Conservation (phyloP, 2,888 invertebrate species). For the Leucoptera coffeella region DNA sequence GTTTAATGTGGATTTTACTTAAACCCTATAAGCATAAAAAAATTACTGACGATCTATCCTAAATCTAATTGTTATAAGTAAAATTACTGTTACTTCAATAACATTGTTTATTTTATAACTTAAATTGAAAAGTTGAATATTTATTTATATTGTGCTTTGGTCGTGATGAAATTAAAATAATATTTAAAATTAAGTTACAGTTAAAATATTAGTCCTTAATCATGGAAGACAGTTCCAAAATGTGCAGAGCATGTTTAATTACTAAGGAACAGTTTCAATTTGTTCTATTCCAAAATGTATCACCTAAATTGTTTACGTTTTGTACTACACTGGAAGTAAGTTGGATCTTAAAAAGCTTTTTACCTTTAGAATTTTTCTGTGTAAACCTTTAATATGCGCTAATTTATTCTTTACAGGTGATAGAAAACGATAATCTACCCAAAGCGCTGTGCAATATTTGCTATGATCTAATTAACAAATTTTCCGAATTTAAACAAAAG, state of each 20-base stretch:
- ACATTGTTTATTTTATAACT: no score
- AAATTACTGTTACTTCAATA: no score
- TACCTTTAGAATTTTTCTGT: background rate
- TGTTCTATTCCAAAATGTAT: slow-evolving; percentile 22
- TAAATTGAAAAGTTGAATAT: no score
- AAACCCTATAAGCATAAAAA: no score
- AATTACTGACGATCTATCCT: no score
- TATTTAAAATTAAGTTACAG: no score
- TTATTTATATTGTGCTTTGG: background rate
- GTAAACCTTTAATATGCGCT: no score
- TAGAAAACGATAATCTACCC: slow-evolving; percentile 19
- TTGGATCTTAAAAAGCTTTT: slow-evolving; percentile 3
- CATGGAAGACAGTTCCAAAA: slow-evolving; percentile 13
- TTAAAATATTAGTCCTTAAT: slow-evolving; percentile 1
- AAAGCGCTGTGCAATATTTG: slow-evolving; percentile 28
- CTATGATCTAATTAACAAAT: slow-evolving; percentile 19
- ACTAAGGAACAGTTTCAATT: slow-evolving; percentile 18
- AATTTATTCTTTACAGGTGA: slow-evolving; percentile 14
- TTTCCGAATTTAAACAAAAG: slow-evolving; percentile 26
- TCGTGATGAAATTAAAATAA: no score
- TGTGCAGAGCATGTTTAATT: slow-evolving; percentile 34
- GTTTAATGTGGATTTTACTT: no score
- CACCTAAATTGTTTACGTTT: slow-evolving; percentile 23
- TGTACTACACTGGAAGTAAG: slow-evolving; percentile 36
- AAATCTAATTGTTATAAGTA: no score